A percentile compares a stretch with the other conserved stretches of the same genome.
These are phyloP conservation scores for Pantherophis guttatus DNA, from an alignment of 2,113 vertebrate genomes.

Conservation along the genomic window DNA sequence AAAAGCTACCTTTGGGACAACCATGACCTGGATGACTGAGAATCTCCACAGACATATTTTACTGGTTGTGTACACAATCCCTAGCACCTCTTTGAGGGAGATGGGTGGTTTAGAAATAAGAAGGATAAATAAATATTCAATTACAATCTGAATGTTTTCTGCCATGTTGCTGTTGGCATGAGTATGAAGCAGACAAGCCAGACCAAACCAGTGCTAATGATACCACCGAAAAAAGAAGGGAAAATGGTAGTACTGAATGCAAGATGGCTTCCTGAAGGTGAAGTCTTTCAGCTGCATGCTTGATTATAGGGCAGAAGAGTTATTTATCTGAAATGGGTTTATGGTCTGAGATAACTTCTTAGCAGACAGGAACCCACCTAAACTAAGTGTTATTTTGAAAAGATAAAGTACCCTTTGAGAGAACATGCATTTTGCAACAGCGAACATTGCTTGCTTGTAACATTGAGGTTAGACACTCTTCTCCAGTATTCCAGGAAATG, in stretches of 20 bases:
- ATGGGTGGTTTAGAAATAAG: neutral
- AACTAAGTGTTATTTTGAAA: neutral
- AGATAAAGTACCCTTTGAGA: conserved; percentile 3
- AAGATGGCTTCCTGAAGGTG: neutral
- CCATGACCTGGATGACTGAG: neutral
- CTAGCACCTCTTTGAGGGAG: neutral
- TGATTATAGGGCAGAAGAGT: neutral
- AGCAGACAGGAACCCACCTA: neutral
- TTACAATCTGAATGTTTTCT: neutral
- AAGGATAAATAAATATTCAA: neutral
- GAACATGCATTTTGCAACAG: conserved; percentile 19
- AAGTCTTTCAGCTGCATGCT: neutral
- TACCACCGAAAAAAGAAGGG: neutral
- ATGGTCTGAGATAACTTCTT: neutral
- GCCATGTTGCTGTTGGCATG: neutral
- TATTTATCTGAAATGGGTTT: conserved; percentile 7
- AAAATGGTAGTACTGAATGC: neutral
- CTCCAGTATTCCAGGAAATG: conserved; percentile 34
- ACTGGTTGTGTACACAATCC: neutral
- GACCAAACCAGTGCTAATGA: neutral
- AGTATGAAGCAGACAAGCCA: neutral
- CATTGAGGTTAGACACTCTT: neutral
- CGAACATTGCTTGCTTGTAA: conserved; percentile 25
- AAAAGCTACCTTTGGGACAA: neutral
- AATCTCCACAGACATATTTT: neutral